Evolutionary conservation across 2,888 invertebrate species (phyloP), one percentile per base, ranked within the genome.

Genomic region (Tipula helvola): DNA sequence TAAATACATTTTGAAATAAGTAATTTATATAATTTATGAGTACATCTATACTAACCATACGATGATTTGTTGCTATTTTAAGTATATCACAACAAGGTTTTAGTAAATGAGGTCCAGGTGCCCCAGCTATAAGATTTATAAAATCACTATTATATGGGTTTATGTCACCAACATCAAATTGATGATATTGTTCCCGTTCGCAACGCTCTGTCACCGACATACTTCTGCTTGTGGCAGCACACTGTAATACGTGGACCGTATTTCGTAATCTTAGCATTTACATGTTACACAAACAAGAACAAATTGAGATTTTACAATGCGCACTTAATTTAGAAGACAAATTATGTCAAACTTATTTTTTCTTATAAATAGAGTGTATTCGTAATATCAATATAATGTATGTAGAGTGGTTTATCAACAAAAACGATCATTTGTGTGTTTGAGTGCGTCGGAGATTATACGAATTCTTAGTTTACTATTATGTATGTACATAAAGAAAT

Each of bases 91-190:
- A 90, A 87, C 93, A 92, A 83, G 91, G 89, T 87, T 91, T 89
- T 3, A 93, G 90, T 7, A 93, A 89, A 89, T 93, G 93, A 1
- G 93, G 92, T 0, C 93, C 93, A 0, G 93, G 93, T 10, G 93
- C 92, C 8, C 93, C 93, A 0, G 93, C 93, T 0, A 93, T 92
- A 36, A 93, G 89, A 88, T 93, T 93, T 3, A 91, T 89, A 5
- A 91, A 88, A n/a, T 89, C 89, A 5, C 90, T 88, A 5, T 92
- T 90, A 88, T 93, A 93, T 28, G 93, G 93, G 89, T 93, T 93
- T 86, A 90, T 88, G 2, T 90, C 89, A 85, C 90, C 88, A 0
- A 91, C 91, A 87, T 93, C 93, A 87, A 93, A 93, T n/a, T 93
- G 90, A 88, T 93, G 93, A 86, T 92, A 91, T 88, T 8, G 16